These are phyloP conservation scores for Pharmacophagus antenor DNA, from an alignment of 2,888 invertebrate species.

Conservation along the genomic window DNA sequence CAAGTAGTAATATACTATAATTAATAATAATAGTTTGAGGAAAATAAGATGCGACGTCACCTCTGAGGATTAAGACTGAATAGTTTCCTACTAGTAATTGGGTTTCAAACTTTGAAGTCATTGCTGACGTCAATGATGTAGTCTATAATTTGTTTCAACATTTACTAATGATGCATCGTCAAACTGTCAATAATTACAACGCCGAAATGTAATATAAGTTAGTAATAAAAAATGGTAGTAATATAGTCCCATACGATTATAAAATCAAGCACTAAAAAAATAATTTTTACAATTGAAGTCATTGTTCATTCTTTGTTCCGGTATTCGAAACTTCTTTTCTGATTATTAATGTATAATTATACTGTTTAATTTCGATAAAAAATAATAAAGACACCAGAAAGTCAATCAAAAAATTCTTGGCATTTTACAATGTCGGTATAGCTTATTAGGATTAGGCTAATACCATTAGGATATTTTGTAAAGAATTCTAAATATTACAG, in stretches of 20 bases:
- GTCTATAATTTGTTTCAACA: background rate
- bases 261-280: too few relatives aligned
- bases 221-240: background rate
- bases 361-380: constrained; percentile 15
- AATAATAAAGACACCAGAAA: constrained; percentile 5
- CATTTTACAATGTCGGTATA: constrained; percentile 9
- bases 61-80: background rate
- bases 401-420: background rate
- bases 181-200: background rate
- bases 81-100: background rate
- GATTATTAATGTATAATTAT: too few relatives aligned
- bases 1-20: too few relatives aligned
- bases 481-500: background rate
- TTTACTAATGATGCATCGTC: background rate
- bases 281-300: too few relatives aligned
- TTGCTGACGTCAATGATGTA: background rate
- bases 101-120: background rate
- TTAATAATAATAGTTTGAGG: background rate
- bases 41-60: background rate
- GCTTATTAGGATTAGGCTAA: constrained; percentile 5
- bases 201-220: background rate
- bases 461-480: background rate
- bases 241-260: too few relatives aligned
- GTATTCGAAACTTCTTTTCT: too few relatives aligned
- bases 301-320: too few relatives aligned